phyloP scores from a whole-genome alignment of 2,888 invertebrate species.

The Drosophila cognata region DNA sequence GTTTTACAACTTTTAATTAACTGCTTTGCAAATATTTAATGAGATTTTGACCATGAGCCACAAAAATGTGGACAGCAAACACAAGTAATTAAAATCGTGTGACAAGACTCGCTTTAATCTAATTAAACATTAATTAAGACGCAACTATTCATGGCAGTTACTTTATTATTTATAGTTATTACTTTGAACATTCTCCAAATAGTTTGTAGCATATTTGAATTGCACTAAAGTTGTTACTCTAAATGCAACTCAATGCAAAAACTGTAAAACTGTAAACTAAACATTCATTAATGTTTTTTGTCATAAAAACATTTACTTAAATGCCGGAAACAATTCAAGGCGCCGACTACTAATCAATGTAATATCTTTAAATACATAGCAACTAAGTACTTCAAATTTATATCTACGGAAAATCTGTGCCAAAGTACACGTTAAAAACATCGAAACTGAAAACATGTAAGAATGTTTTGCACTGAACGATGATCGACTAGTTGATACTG shows the following conservation, averaged over 20 bases:
- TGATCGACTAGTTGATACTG: conserved; percentile 20
- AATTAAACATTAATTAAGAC: conserved; percentile 34
- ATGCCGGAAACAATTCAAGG: conserved; percentile 53
- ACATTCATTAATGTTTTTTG: conserved; percentile 12
- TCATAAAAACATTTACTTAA: conserved; percentile 21
- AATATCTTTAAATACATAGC: conserved; percentile 48
- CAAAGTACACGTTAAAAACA: conserved; percentile 14
- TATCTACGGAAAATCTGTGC: conserved; percentile 36
- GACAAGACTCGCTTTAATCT: conserved; percentile 23
- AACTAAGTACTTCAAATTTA: conserved; percentile 67
- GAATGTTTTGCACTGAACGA: not conserved
- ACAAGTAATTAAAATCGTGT: conserved; percentile 19
- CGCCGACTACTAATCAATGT: conserved; percentile 70
- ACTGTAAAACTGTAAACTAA: conserved; percentile 33
- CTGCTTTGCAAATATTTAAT: conserved; percentile 43
- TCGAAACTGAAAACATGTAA: conserved; percentile 1
- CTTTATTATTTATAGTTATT: conserved; percentile 26
- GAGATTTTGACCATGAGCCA: conserved; percentile 55
- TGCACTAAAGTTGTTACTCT: conserved; percentile 10
- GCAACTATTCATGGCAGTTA: not conserved
- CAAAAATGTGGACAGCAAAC: conserved; percentile 10
- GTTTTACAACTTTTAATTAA: not conserved
- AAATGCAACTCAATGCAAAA: conserved; percentile 17
- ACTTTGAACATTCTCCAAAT: conserved; percentile 25
- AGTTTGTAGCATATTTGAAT: not conserved